Evolutionary conservation across 2,113 vertebrate genomes (phyloP).

Genomic region (Oreamnos americanus): DNA sequence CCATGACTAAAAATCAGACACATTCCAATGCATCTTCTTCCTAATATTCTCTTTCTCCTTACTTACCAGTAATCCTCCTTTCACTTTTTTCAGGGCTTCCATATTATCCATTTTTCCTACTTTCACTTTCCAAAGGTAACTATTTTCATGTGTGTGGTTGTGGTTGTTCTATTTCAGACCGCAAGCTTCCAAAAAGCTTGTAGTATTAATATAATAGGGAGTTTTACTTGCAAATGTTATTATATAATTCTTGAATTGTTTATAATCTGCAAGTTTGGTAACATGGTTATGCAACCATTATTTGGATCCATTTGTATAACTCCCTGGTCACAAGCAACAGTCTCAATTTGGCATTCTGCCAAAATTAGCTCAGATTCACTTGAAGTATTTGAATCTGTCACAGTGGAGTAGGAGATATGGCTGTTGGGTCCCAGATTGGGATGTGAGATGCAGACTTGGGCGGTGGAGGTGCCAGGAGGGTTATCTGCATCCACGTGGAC

Average conservation of each 20-base stretch:
- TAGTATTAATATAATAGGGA: not conserved
- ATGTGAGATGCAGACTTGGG: slow-evolving; percentile 45
- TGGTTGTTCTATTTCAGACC: not conserved
- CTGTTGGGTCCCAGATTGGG: slow-evolving; percentile 19
- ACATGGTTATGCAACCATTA: not conserved
- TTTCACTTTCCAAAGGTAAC: not conserved
- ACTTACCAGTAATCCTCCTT: not conserved
- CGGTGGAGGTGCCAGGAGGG: slow-evolving; percentile 50
- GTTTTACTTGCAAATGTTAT: not conserved
- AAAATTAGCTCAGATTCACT: not conserved
- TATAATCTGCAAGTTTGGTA: not conserved
- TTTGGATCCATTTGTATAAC: not conserved
- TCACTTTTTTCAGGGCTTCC: not conserved
- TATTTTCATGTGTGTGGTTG: not conserved
- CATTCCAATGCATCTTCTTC: not conserved
- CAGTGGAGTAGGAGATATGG: slow-evolving; percentile 55
- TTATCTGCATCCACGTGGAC: slow-evolving; percentile 83
- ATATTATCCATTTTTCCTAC: not conserved
- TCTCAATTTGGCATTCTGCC: not conserved
- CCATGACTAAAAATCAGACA: not conserved
- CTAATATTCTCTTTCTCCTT: not conserved
- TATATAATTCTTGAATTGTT: slow-evolving; percentile 29
- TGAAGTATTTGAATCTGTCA: slow-evolving; percentile 4
- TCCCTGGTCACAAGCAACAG: not conserved
- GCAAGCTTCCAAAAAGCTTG: not conserved